These are phyloP conservation scores for Lutjanus erythropterus DNA, from an alignment of 2,113 vertebrate genomes.

Conservation along the genomic window DNA sequence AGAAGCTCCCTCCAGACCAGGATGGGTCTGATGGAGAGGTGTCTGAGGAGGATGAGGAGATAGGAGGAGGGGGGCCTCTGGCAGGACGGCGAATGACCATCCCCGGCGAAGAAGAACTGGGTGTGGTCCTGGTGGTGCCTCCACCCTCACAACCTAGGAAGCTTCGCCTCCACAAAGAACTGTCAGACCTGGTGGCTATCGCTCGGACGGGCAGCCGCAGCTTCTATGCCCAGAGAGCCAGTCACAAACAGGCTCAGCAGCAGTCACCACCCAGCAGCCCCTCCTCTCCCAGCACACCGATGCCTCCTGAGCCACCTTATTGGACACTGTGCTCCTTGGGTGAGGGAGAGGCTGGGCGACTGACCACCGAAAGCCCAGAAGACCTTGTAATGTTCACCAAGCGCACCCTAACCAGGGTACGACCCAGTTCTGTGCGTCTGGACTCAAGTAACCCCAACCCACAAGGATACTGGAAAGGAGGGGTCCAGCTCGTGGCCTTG, in stretches of 20 bases:
- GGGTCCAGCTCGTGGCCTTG: conserved; percentile 96
- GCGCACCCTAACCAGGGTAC: conserved; percentile 92
- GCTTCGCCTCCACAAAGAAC: conserved; percentile 90
- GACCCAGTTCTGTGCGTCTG: conserved; percentile 93
- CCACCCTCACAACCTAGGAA: conserved; percentile 87
- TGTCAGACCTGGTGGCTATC: conserved; percentile 93
- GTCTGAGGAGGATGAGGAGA: conserved; percentile 96
- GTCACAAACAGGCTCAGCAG: conserved; percentile 77
- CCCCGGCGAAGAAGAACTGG: conserved; percentile 86
- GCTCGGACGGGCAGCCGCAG: conserved; percentile 87
- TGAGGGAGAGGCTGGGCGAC: conserved; percentile 92
- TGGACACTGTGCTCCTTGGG: conserved; percentile 96
- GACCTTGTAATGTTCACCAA: conserved; percentile 98
- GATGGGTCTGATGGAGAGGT: conserved; percentile 92
- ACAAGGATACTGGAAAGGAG: conserved; percentile 98
- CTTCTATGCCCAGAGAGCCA: conserved; percentile 85
- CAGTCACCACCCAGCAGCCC: conserved; percentile 91
- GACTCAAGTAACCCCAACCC: conserved; percentile 98
- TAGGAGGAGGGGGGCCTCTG: conserved; percentile 87
- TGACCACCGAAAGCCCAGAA: conserved; percentile 94
- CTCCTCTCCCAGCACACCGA: conserved; percentile 82
- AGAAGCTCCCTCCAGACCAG: conserved; percentile 88
- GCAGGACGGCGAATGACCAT: conserved; percentile 86
- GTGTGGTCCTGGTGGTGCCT: conserved; percentile 85
- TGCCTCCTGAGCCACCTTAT: conserved; percentile 70